Evolutionary conservation across 2,888 invertebrate species (phyloP), one percentile per base, ranked within the genome.

Genomic region (Seladonia tumulorum): DNA sequence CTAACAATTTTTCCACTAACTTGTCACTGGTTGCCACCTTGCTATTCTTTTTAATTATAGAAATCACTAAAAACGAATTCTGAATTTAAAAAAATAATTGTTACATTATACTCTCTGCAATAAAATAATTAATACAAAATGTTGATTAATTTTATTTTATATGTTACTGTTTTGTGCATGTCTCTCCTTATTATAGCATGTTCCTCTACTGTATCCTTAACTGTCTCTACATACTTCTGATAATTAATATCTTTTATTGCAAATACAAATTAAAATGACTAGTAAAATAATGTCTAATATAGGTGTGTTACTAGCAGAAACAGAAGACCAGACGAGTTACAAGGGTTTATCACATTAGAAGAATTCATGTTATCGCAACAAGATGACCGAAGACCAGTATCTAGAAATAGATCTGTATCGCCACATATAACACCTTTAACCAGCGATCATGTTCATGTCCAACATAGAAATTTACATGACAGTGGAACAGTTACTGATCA

Each of bases 301-400:
- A 87, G 83, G 74, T 82, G 60, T 72, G 42, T 82, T 71, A 79
- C 53, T 84, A 81, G 72, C 74, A 83, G 84, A 87, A 86, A 39
- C 82, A 87, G 83, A 85, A 93, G 94, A 87, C 95, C 95, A 18
- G 97, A 97, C 87, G 97, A 96, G 93, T 95, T 96, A 49, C 96
- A 96, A 72, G 97, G 97, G 0, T 97, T 97, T 93, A 96, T 97
- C 76, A 98, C 98, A 1, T 95, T 98, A 49, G 97, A 98, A 94
- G 97, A 98, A 95, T 96, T 98, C 92, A 98, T 98, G 98, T 94
- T 97, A 89, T 96, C 97, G 89, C 96, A 97, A 89, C 97, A 97
- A 94, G 97, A 97, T 93, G 97, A 97, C 92, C 96, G 96, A 39
- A 96, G 96, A 89, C 96, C 96, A 53, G 82, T 82, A 72, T 86